Evolutionary conservation across 2,797 vertebrate genomes (phyloP).

Genomic region (Tokudaia tokunoshimensis): DNA sequence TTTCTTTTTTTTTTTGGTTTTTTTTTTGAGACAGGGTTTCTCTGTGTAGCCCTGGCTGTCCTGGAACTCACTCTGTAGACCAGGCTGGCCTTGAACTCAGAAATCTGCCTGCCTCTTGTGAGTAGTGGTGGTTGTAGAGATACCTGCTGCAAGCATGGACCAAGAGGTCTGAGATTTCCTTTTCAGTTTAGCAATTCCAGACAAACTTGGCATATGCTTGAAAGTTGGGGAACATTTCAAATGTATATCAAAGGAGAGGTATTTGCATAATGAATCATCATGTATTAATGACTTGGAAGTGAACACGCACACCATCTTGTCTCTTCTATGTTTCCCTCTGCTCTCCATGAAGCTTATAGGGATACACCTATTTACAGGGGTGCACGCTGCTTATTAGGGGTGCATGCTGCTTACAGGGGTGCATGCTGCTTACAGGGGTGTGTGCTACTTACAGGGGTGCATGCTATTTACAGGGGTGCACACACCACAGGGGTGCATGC

Average conservation of each 20-base stretch:
- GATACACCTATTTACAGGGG: neutral
- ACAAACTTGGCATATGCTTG: slow-evolving; percentile 41
- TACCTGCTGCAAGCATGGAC: neutral
- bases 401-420: neutral
- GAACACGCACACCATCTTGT: neutral
- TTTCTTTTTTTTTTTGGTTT: too few relatives aligned
- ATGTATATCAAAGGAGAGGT: slow-evolving; percentile 30
- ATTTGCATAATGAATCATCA: slow-evolving; percentile 40
- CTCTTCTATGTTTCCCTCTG: neutral
- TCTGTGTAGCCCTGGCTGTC: too few relatives aligned
- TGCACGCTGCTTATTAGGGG: neutral
- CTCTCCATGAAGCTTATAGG: neutral
- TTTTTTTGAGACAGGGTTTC: too few relatives aligned
- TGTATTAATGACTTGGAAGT: neutral
- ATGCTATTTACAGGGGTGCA: too few relatives aligned
- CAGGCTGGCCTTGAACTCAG: too few relatives aligned
- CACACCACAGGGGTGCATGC: neutral
- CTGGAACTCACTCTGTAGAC: too few relatives aligned
- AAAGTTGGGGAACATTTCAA: slow-evolving; percentile 64
- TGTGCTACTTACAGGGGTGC: too few relatives aligned
- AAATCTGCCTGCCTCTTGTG: neutral
- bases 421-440: too few relatives aligned
- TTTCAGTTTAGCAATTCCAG: slow-evolving; percentile 61
- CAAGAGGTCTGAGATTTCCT: neutral
- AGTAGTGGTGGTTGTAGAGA: neutral